Base-by-base conservation (phyloP, 64 coral and sea anemone species). In the Platygyra sinensis region DNA sequence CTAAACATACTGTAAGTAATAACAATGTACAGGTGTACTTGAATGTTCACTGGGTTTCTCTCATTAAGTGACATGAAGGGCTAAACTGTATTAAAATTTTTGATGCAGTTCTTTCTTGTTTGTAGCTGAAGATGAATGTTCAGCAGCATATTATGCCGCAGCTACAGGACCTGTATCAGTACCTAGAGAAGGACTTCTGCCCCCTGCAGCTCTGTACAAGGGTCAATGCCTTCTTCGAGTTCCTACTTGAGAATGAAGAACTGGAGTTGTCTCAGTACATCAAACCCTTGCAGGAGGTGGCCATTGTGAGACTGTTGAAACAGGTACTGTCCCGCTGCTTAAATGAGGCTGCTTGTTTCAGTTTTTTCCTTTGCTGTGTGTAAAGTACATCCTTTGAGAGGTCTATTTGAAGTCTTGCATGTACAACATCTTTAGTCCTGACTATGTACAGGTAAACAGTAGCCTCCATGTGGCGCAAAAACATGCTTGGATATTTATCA, bases 51-150 rank as follows among this genome's bases (percentile, higher is more conserved):
- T 57, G 10, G 54, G 42, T 46, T 46, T 46, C 42, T 8, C 6
- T 46, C 5, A 46, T 46, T 46, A n/a, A n/a, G n/a, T n/a, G n/a
- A n/a, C n/a, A n/a, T n/a, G n/a, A n/a, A n/a, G n/a, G n/a, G n/a
- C n/a, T n/a, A n/a, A n/a, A n/a, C n/a, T n/a, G n/a, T n/a, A 24
- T 65, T 8, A 4, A 65, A 17, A 1, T 19, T 36, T n/a, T 18
- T 65, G 24, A 65, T n/a, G 18, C 8, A 8, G 18, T 10, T 82
- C 39, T 57, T 9, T 82, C 5, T 63, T 10, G 18, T 78, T 46
- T 75, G 10, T n/a, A 99, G 97, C 28, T 96, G 2, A 99, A 99
- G 90, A 89, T 89, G 91, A 96, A 94, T 86, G 94, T 99, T 16
- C 73, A 91, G 6, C 94, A 93, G 52, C 86, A 96, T 71, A 94